phyloP scores from a whole-genome alignment of 2,797 vertebrate species.

The Sebastes glaucus region DNA sequence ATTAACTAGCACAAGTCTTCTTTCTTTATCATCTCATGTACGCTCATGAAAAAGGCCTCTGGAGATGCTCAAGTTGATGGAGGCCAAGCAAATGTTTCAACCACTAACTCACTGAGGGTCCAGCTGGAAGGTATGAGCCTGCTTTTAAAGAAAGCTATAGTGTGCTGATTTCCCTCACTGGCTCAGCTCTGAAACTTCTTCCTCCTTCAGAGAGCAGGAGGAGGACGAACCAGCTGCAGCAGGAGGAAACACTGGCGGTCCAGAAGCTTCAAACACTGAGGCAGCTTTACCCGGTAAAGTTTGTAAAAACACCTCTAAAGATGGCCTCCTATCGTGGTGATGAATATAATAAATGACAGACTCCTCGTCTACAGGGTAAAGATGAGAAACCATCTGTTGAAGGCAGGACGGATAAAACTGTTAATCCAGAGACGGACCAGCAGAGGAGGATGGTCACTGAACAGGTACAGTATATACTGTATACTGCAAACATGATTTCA shows the following conservation, averaged over 20 bases:
- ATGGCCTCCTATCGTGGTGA: not conserved
- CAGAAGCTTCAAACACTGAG: slow-evolving; percentile 50
- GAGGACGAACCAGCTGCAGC: slow-evolving; percentile 48
- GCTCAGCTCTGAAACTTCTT: not conserved
- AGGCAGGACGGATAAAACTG: slow-evolving; percentile 44
- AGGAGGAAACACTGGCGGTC: slow-evolving; percentile 58
- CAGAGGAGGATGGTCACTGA: slow-evolving; percentile 83
- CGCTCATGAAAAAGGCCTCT: slow-evolving; percentile 38
- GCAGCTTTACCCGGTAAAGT: slow-evolving; percentile 57
- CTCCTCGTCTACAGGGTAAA: slow-evolving; percentile 57
- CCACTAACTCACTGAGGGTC: slow-evolving; percentile 16
- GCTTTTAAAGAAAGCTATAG: not conserved
- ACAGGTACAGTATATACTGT: slow-evolving; percentile 80
- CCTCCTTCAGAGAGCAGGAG: slow-evolving; percentile 57
- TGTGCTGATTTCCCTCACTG: not conserved
- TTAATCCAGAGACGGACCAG: slow-evolving; percentile 61
- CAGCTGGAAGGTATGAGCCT: slow-evolving; percentile 57
- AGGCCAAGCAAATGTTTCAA: slow-evolving; percentile 6
- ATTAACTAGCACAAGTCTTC: not conserved
- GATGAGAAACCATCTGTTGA: slow-evolving; percentile 36
- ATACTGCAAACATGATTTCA: not conserved
- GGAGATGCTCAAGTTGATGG: not conserved
- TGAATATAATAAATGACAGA: not conserved
- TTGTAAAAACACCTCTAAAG: not conserved
- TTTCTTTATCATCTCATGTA: slow-evolving; percentile 33